phyloP scores from a whole-genome alignment of 2,888 invertebrate genomes.

The Heteromurus nitidus region DNA sequence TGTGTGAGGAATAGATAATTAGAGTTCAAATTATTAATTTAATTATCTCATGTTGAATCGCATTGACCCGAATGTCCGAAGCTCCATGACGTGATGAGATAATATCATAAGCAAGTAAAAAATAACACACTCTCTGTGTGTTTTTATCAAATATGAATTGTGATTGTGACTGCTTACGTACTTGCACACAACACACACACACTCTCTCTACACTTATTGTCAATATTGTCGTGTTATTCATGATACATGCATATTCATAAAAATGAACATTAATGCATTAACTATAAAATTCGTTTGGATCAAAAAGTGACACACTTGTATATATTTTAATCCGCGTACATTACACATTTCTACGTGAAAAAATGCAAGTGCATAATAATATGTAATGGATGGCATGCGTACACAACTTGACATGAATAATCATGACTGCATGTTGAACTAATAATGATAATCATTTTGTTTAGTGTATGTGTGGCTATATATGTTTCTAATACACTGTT shows the following conservation, averaged over 20 bases:
- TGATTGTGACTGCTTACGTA: background rate
- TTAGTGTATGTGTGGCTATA: constrained; percentile 23
- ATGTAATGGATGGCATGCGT: background rate
- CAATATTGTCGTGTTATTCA: constrained; percentile 47
- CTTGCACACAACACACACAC: background rate
- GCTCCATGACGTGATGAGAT: constrained; percentile 65
- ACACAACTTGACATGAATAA: constrained; percentile 51
- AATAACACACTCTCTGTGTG: constrained; percentile 26
- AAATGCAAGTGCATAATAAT: background rate
- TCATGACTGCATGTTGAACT: constrained; percentile 43
- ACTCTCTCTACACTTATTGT: no score
- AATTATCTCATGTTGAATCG: constrained; percentile 70
- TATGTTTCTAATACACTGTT: constrained; percentile 29
- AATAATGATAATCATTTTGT: constrained; percentile 41
- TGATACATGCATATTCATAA: constrained; percentile 42
- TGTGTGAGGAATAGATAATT: constrained; percentile 49
- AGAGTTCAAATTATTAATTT: constrained; percentile 69
- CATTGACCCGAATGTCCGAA: constrained; percentile 70
- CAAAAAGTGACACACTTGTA: constrained; percentile 15
- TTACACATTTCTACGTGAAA: background rate
- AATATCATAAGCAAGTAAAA: constrained; percentile 48
- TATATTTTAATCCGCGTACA: constrained; percentile 7
- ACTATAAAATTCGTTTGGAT: constrained; percentile 12
- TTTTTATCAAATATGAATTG: constrained; percentile 36
- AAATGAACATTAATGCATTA: background rate